Conservation (phyloP, 2,888 invertebrate species). For the Gastrophysa polygoni region DNA sequence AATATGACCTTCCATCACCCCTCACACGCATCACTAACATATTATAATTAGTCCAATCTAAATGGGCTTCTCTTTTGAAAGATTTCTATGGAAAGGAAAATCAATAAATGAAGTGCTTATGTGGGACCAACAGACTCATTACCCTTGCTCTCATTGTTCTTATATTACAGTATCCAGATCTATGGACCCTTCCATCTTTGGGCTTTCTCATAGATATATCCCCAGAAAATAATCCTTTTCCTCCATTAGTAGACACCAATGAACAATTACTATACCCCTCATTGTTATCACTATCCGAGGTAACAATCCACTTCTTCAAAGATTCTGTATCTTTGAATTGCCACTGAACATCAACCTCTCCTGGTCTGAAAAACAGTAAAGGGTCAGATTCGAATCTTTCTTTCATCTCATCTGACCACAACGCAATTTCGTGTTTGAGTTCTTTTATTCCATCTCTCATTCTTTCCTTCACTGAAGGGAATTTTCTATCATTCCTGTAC, state of each 20-base stretch:
- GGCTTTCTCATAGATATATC: constrained; percentile 71
- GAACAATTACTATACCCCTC: constrained; percentile 77
- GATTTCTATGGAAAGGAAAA: constrained; percentile 68
- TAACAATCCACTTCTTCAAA: constrained; percentile 74
- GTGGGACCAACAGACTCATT: constrained; percentile 43
- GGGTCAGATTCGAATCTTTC: constrained; percentile 59
- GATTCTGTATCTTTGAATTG: constrained; percentile 68
- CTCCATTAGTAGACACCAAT: constrained; percentile 70
- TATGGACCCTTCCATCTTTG: constrained; percentile 79
- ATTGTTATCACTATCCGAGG: constrained; percentile 80
- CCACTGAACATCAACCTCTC: constrained; percentile 77
- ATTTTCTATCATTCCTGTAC: constrained; percentile 57
- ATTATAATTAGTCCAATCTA: constrained; percentile 81
- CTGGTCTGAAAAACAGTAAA: constrained; percentile 28
- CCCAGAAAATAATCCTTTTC: constrained; percentile 77
- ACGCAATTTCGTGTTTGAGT: constrained; percentile 68
- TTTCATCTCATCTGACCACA: constrained; percentile 69
- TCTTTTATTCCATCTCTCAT: constrained; percentile 70
- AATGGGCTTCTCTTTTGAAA: constrained; percentile 73
- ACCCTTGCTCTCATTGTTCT: constrained; percentile 71
- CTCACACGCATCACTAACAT: constrained; percentile 78
- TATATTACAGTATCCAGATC: constrained; percentile 84
- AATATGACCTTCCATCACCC: constrained; percentile 93
- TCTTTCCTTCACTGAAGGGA: constrained; percentile 61
- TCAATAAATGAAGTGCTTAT: background rate